phyloP scores from a whole-genome alignment of 1,140 invertebrate species.

The Liolophura sinensis region DNA sequence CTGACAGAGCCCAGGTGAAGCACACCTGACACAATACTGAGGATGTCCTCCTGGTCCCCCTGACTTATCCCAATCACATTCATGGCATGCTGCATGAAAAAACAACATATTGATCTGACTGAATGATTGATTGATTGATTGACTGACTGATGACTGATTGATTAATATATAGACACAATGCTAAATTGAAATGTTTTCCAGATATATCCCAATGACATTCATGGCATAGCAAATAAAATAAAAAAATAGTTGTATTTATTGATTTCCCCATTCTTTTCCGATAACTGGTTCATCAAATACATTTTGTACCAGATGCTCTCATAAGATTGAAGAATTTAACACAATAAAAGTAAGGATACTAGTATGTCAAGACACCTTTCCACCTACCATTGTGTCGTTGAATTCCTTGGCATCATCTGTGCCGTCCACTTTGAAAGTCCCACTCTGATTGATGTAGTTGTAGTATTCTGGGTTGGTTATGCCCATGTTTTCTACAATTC shows the following conservation, averaged over 20 bases:
- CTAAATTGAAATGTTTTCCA: too few relatives aligned
- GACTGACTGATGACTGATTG: neutral
- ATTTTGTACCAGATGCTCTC: too few relatives aligned
- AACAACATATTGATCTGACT: neutral
- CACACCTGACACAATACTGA: constrained; percentile 69
- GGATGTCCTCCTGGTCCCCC: constrained; percentile 65
- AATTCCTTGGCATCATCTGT: constrained; percentile 73
- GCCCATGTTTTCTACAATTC: constrained; percentile 62
- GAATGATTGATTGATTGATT: too few relatives aligned
- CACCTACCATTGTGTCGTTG: constrained; percentile 68
- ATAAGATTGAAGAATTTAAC: neutral
- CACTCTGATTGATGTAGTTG: constrained; percentile 69
- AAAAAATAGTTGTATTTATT: too few relatives aligned
- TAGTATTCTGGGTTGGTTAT: constrained; percentile 70
- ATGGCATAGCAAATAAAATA: too few relatives aligned
- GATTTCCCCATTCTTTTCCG: too few relatives aligned
- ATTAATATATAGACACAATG: neutral
- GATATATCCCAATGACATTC: too few relatives aligned
- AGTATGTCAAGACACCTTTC: too few relatives aligned
- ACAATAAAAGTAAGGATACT: neutral
- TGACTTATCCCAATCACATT: constrained; percentile 69
- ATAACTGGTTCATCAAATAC: too few relatives aligned
- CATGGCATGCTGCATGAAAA: constrained; percentile 66
- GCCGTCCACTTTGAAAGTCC: constrained; percentile 69
- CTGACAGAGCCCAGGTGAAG: constrained; percentile 74